Conservation (phyloP, 2,113 vertebrate genomes). For the Hypocryptadius cinnamomeus region DNA sequence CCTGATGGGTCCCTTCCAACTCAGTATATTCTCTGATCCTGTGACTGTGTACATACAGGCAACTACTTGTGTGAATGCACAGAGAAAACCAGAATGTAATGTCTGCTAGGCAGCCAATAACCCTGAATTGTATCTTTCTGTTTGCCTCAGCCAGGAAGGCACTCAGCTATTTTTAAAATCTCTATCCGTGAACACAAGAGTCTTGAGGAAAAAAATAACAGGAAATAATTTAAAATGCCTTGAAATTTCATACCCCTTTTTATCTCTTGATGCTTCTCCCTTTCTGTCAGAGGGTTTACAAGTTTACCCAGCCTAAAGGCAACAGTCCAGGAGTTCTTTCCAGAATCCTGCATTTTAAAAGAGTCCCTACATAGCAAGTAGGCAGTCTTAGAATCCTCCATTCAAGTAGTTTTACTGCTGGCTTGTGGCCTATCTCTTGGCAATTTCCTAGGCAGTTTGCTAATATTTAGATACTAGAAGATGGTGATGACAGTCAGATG, state of each 20-base stretch:
- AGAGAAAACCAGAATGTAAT: background rate
- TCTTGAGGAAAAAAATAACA: background rate
- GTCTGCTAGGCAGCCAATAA: conserved; percentile 2
- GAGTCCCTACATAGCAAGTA: background rate
- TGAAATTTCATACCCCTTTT: background rate
- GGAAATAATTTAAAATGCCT: conserved; percentile 5
- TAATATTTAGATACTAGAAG: background rate
- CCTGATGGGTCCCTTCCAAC: background rate
- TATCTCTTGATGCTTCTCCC: background rate
- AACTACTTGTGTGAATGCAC: background rate
- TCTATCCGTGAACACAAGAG: background rate
- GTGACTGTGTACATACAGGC: background rate
- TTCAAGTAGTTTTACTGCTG: background rate
- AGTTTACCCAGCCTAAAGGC: background rate
- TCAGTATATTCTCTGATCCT: background rate
- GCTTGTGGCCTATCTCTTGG: background rate
- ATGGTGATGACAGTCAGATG: background rate
- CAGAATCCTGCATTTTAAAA: background rate
- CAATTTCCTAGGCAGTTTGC: background rate
- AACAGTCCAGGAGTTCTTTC: background rate
- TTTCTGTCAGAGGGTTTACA: background rate
- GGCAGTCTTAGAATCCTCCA: background rate
- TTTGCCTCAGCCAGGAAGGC: conserved; percentile 7
- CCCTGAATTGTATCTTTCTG: conserved; percentile 11
- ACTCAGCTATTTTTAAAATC: conserved; percentile 17